These are phyloP conservation scores for Rhinoraja longicauda DNA, from an alignment of 2,797 vertebrate genomes.

Conservation along the genomic window DNA sequence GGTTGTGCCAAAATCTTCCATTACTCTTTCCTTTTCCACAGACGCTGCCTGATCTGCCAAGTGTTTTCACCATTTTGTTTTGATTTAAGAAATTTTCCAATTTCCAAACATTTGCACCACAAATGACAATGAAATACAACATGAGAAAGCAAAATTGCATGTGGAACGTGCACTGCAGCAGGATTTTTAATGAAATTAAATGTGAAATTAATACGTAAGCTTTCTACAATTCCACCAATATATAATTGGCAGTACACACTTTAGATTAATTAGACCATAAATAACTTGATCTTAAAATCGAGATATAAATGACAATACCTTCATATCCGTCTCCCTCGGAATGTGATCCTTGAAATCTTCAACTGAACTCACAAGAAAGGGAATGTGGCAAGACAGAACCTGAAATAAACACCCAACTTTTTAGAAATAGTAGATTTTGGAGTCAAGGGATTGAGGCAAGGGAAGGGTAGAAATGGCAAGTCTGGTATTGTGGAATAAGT, in stretches of 20 bases:
- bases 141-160: not conserved
- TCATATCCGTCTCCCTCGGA: slow-evolving; percentile 98
- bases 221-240: not conserved
- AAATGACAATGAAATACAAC: not conserved
- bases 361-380: slow-evolving; percentile 96
- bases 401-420: slow-evolving; percentile 49
- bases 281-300: slow-evolving; percentile 33
- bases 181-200: not conserved
- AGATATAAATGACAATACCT: slow-evolving; percentile 63
- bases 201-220: not conserved
- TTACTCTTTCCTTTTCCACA: too few species aligned
- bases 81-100: too few species aligned
- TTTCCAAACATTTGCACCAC: not conserved
- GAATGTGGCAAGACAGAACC: slow-evolving; percentile 98
- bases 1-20: too few species aligned
- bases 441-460: slow-evolving; percentile 27
- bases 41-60: too few species aligned
- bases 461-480: not conserved
- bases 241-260: not conserved
- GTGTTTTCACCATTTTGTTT: too few species aligned
- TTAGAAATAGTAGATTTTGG: slow-evolving; percentile 33
- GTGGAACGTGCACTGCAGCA: not conserved
- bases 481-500: not conserved
- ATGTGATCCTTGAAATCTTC: slow-evolving; percentile 99
- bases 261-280: not conserved